Conservation (phyloP, 2,888 invertebrate species). For the Melitaea athalia region DNA sequence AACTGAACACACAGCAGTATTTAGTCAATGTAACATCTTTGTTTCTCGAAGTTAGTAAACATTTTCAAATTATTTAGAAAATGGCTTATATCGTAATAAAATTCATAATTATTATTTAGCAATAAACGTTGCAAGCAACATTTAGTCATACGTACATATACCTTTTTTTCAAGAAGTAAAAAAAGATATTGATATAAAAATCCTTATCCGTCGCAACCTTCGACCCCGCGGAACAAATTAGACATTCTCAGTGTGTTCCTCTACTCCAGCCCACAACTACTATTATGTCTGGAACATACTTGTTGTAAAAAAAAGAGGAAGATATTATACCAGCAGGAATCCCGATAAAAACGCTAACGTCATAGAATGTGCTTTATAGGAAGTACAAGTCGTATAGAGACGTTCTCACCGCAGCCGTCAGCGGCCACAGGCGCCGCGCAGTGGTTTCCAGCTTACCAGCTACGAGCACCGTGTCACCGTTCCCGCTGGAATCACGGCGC, state of each 20-base stretch:
- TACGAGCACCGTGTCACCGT: constrained; percentile 13
- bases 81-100: too few relatives aligned
- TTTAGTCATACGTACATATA: too few relatives aligned
- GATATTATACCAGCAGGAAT: background rate
- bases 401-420: constrained; percentile 21
- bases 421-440: constrained; percentile 9
- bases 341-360: constrained; percentile 5
- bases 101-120: too few relatives aligned
- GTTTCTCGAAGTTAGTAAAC: too few relatives aligned
- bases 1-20: too few relatives aligned
- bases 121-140: too few relatives aligned
- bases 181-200: too few relatives aligned
- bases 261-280: background rate
- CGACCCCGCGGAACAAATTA: too few relatives aligned
- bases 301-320: background rate
- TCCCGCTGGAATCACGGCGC: constrained; percentile 12
- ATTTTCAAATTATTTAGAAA: too few relatives aligned
- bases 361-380: constrained; percentile 24
- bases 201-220: too few relatives aligned
- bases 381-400: constrained; percentile 16
- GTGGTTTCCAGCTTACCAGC: background rate
- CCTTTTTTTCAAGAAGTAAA: too few relatives aligned
- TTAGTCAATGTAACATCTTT: too few relatives aligned
- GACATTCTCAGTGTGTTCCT: background rate
- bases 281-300: background rate